phyloP scores from a whole-genome alignment of 1,140 invertebrate genomes.

The Drosophila novamexicana region DNA sequence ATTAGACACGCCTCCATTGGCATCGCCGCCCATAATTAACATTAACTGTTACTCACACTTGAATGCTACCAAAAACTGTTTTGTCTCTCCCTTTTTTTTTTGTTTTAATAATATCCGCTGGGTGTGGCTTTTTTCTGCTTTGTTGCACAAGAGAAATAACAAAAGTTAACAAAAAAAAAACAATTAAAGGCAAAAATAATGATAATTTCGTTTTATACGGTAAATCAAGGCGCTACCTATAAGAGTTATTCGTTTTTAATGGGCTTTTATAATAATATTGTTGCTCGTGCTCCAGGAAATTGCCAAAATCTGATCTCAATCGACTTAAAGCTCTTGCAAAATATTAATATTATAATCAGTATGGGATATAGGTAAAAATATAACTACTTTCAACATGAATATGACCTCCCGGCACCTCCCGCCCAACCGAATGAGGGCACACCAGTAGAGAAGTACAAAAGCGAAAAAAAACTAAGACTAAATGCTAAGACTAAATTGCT shows the following conservation, averaged over 20 bases:
- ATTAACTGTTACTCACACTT: slow-evolving; percentile 57
- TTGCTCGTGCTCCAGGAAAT: no score
- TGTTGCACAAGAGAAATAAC: slow-evolving; percentile 26
- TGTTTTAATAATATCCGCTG: slow-evolving; percentile 51
- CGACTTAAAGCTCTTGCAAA: no score
- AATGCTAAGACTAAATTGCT: no score
- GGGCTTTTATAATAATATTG: no score
- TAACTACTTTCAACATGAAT: no score
- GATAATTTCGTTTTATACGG: not conserved
- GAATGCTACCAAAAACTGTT: slow-evolving; percentile 43
- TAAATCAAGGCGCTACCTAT: slow-evolving; percentile 5
- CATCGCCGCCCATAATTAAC: slow-evolving; percentile 61
- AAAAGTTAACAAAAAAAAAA: slow-evolving; percentile 3
- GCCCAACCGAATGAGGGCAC: no score
- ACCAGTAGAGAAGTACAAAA: no score
- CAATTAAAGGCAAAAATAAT: slow-evolving; percentile 11
- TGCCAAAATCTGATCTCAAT: no score
- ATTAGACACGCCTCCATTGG: slow-evolving; percentile 71
- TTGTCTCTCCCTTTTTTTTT: slow-evolving; percentile 29
- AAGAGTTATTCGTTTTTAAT: not conserved
- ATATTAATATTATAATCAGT: no score
- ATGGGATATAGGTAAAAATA: no score
- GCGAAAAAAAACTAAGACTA: no score
- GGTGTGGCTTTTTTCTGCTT: slow-evolving; percentile 29
- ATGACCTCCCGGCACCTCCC: no score